Conservation (phyloP, 2,888 invertebrate species). For the Nesidiocoris tenuis region DNA sequence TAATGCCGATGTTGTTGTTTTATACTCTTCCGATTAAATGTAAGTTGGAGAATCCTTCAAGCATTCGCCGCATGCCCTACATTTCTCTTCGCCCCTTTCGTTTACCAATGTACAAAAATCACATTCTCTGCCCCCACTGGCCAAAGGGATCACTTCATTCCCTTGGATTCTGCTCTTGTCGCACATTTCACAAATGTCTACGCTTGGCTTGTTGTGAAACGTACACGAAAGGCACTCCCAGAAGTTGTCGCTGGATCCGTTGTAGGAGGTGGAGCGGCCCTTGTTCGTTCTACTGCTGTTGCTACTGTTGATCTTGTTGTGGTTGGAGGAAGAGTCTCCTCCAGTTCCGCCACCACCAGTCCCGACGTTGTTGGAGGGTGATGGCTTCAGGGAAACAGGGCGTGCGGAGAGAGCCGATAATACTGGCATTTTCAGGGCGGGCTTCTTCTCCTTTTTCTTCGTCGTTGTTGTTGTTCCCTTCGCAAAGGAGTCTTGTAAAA, state of each 20-base stretch:
- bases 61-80: conserved; percentile 69
- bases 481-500: no score
- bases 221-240: conserved; percentile 76
- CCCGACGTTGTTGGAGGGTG: background rate
- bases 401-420: background rate
- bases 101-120: conserved; percentile 75
- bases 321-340: background rate
- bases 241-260: conserved; percentile 51
- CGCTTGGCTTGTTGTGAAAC: conserved; percentile 61
- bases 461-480: conserved; percentile 3
- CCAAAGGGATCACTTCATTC: conserved; percentile 64
- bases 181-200: conserved; percentile 73
- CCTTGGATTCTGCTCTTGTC: conserved; percentile 64
- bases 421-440: background rate
- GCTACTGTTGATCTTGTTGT: background rate
- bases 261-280: conserved; percentile 15
- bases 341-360: background rate
- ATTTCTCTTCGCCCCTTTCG: conserved; percentile 62
- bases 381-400: background rate
- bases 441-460: conserved; percentile 8
- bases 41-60: conserved; percentile 75
- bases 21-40: no score
- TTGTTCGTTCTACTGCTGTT: conserved; percentile 27
- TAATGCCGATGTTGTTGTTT: no score
- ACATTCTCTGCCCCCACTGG: conserved; percentile 73